These are phyloP conservation scores for Pyrocoelia pectoralis DNA, from an alignment of 2,888 invertebrate species.

Conservation along the genomic window DNA sequence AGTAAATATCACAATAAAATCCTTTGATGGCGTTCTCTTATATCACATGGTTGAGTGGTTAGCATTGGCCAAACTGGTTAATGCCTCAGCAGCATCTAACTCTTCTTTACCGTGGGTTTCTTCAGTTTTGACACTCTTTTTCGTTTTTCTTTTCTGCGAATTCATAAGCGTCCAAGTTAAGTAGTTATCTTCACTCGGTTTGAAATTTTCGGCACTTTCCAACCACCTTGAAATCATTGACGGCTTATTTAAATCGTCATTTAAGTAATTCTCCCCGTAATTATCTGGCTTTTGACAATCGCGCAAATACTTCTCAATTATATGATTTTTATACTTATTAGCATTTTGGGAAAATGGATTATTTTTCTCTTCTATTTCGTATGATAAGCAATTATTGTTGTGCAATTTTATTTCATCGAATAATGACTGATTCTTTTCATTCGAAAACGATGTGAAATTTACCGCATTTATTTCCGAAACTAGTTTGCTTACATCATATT, in stretches of 20 bases:
- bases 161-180: constrained; percentile 67
- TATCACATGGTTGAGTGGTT: constrained; percentile 45
- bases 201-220: constrained; percentile 77
- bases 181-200: constrained; percentile 75
- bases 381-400: constrained; percentile 54
- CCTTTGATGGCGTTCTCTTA: background rate
- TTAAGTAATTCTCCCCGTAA: constrained; percentile 36
- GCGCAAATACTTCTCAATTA: constrained; percentile 67
- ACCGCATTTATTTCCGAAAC: constrained; percentile 22
- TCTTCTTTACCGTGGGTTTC: constrained; percentile 72
- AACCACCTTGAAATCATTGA: constrained; percentile 77
- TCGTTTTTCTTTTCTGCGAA: constrained; percentile 52
- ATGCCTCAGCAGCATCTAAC: constrained; percentile 78
- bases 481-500: constrained; percentile 22
- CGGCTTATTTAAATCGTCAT: constrained; percentile 55
- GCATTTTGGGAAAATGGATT: constrained; percentile 53
- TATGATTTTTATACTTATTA: constrained; percentile 66
- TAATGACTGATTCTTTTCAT: constrained; percentile 17
- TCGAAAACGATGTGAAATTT: constrained; percentile 11
- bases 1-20: constrained; percentile 9
- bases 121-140: constrained; percentile 34
- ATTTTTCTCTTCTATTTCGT: constrained; percentile 54
- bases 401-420: constrained; percentile 29
- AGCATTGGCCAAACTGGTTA: constrained; percentile 73
- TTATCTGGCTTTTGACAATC: constrained; percentile 57